Conservation (phyloP, 2,888 invertebrate genomes). For the Atethmia centrago region DNA sequence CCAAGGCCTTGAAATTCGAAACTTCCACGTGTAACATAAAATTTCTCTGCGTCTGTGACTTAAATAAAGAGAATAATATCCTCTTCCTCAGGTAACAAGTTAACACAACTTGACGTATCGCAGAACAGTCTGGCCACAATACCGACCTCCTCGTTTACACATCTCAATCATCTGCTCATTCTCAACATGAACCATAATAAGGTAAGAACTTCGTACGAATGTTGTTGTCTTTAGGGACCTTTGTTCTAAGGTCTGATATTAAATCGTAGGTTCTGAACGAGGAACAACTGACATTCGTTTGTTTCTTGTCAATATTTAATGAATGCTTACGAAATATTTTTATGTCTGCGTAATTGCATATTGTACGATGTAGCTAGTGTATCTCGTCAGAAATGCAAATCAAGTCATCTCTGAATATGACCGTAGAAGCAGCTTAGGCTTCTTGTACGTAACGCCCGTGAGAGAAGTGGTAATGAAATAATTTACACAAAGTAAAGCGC, state of each 20-base stretch:
- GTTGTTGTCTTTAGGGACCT: neutral
- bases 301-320: slow-evolving; percentile 1
- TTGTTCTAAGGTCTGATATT: slow-evolving; percentile 1
- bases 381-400: too few relatives aligned
- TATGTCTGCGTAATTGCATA: too few relatives aligned
- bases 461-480: too few relatives aligned
- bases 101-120: slow-evolving; percentile 97
- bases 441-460: too few relatives aligned
- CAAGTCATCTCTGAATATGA: too few relatives aligned
- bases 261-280: neutral
- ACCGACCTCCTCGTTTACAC: slow-evolving; percentile 95
- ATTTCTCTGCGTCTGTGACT: slow-evolving; percentile 8
- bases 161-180: slow-evolving; percentile 95
- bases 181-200: slow-evolving; percentile 97
- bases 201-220: slow-evolving; percentile 70
- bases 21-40: slow-evolving; percentile 28
- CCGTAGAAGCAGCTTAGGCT: too few relatives aligned
- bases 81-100: slow-evolving; percentile 92
- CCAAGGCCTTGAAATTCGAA: slow-evolving; percentile 12
- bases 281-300: neutral
- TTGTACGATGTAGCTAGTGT: too few relatives aligned
- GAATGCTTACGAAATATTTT: neutral
- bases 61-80: slow-evolving; percentile 33
- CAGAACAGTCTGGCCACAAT: slow-evolving; percentile 95
- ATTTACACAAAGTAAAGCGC: too few relatives aligned